A percentile compares a stretch with the other conserved stretches of the same genome.
Conservation (phyloP, 2,113 vertebrate genomes). For the Egretta garzetta region DNA sequence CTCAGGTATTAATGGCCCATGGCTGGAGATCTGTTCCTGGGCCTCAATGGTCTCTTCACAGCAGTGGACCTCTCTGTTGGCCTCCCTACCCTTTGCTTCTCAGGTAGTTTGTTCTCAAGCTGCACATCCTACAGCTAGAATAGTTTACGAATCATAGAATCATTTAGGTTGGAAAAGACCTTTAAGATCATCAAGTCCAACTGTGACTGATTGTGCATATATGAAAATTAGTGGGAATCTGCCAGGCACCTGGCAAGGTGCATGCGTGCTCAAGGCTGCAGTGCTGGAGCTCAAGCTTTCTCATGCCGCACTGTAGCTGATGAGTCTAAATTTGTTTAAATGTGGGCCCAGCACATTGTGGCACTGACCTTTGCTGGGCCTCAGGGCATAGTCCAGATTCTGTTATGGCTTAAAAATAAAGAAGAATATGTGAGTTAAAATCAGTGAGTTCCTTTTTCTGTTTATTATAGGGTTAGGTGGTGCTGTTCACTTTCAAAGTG, state of each 20-base stretch:
- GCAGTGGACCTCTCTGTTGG: background rate
- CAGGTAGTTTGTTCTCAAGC: background rate
- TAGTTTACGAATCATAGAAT: no score
- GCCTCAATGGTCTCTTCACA: background rate
- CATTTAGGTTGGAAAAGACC: no score
- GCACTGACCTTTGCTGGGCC: background rate
- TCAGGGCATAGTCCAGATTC: background rate
- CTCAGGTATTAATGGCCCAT: background rate
- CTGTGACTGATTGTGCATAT: background rate
- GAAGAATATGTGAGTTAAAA: background rate
- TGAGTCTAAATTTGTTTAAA: background rate
- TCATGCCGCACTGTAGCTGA: background rate
- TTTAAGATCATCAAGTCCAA: no score
- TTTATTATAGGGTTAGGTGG: background rate
- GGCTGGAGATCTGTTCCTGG: background rate
- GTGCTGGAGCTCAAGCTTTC: background rate
- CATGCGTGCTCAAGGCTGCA: fast-evolving
- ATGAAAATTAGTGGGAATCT: background rate
- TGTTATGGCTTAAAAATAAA: background rate
- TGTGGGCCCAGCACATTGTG: background rate
- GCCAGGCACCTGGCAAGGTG: background rate
- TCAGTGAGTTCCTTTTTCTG: background rate
- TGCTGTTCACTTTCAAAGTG: background rate
- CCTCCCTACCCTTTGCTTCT: background rate
- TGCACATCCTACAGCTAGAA: background rate